These are phyloP conservation scores for Plutomurus gul DNA, from an alignment of 1,140 invertebrate species.

Conservation along the genomic window DNA sequence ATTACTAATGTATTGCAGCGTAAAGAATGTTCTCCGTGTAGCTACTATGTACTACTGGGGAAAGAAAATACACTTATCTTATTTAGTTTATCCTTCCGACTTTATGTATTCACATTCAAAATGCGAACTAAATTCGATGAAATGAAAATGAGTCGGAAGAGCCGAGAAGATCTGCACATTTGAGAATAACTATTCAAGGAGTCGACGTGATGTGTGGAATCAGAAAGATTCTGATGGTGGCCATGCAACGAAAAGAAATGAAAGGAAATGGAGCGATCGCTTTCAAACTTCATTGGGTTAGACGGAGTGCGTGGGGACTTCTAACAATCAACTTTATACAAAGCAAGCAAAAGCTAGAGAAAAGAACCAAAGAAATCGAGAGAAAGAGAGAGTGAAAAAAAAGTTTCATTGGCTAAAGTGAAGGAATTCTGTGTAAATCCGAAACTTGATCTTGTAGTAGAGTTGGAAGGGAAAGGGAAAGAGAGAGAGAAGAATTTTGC, in stretches of 20 bases:
- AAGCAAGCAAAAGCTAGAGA: background rate
- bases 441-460: background rate
- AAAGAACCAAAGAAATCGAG: background rate
- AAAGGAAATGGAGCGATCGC: constrained; percentile 24
- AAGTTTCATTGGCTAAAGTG: background rate
- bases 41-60: no score
- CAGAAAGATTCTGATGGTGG: constrained; percentile 2
- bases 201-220: background rate
- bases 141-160: background rate
- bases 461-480: no score
- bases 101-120: background rate
- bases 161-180: background rate
- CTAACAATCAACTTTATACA: background rate
- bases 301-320: background rate
- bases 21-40: no score
- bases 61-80: no score
- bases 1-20: no score
- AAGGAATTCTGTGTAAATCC: background rate
- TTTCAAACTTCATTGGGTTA: constrained; percentile 15
- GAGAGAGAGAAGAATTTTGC: no score
- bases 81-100: background rate
- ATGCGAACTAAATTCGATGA: background rate
- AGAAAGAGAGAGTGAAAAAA: background rate
- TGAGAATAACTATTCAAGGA: background rate
- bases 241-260: background rate